Conservation (phyloP, 2,888 invertebrate species). For the Timandra comae region DNA sequence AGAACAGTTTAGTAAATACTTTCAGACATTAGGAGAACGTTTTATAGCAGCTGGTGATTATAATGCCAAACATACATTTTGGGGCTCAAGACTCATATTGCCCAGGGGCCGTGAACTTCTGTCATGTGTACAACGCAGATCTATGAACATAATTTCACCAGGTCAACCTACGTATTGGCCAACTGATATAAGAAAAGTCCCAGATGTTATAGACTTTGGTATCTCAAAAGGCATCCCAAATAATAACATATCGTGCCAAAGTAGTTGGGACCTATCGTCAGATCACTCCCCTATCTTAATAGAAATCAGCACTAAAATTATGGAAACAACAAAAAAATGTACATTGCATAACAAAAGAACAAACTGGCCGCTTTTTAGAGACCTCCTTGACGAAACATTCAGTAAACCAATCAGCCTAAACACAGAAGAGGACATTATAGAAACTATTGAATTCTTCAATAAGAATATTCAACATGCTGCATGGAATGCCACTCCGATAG, state of each 20-base stretch:
- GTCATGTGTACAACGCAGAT: neutral
- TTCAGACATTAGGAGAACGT: slow-evolving; percentile 1
- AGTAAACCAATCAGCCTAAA: slow-evolving; percentile 4
- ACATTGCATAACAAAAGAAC: slow-evolving; percentile 9
- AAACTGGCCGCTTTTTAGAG: slow-evolving; percentile 12
- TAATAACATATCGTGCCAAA: slow-evolving; percentile 9
- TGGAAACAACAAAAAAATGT: slow-evolving; percentile 5
- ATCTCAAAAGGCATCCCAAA: slow-evolving; percentile 11
- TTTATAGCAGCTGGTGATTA: slow-evolving; percentile 15
- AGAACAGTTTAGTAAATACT: slow-evolving; percentile 3
- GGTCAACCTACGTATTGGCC: slow-evolving; percentile 18
- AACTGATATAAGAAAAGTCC: slow-evolving; percentile 13
- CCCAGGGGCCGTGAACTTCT: slow-evolving; percentile 14
- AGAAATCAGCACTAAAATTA: neutral
- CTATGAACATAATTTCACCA: neutral
- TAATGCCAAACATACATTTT: slow-evolving; percentile 18
- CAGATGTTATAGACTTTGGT: slow-evolving; percentile 21
- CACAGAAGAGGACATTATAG: neutral
- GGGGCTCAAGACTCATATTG: slow-evolving; percentile 16
- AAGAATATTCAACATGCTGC: slow-evolving; percentile 20
- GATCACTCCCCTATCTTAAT: slow-evolving; percentile 18
- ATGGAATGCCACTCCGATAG: slow-evolving; percentile 11
- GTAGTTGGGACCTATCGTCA: slow-evolving; percentile 15
- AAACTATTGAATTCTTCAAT: slow-evolving; percentile 1
- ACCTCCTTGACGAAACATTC: slow-evolving; percentile 5